phyloP scores from a whole-genome alignment of 2,797 vertebrate species.

The Discoglossus pictus region DNA sequence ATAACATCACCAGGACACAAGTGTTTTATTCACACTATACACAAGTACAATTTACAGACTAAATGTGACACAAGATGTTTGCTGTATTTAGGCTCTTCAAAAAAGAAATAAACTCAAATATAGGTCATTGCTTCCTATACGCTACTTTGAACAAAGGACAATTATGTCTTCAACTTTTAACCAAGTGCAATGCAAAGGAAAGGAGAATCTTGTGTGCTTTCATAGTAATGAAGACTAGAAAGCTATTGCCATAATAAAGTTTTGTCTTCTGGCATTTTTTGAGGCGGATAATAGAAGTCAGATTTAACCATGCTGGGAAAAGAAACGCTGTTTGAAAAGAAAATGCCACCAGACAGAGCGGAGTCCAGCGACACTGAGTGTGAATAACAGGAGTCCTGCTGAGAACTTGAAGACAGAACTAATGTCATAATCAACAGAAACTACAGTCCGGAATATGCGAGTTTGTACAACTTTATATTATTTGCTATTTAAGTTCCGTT shows the following conservation, averaged over 20 bases:
- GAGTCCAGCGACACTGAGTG: not conserved
- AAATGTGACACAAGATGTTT: constrained; percentile 67
- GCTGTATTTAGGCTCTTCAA: constrained; percentile 60
- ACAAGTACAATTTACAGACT: constrained; percentile 73
- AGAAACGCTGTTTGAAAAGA: not conserved
- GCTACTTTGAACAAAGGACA: constrained; percentile 39
- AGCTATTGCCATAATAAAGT: constrained; percentile 53
- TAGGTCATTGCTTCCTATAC: no score
- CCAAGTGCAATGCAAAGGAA: constrained; percentile 45
- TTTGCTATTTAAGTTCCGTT: not conserved
- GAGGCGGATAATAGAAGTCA: no score
- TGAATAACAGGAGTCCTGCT: no score
- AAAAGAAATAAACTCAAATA: no score
- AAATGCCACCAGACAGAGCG: not conserved
- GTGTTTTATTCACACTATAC: constrained; percentile 64
- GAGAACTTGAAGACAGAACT: no score
- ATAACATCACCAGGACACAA: constrained; percentile 26
- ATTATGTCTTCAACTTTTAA: constrained; percentile 51
- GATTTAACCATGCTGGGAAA: no score
- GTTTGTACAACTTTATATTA: no score
- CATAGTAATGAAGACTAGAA: constrained; percentile 39
- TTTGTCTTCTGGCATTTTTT: not conserved
- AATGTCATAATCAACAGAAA: no score
- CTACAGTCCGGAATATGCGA: no score
- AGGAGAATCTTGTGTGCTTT: constrained; percentile 45